phyloP scores from a whole-genome alignment of 2,888 invertebrate genomes.

The Dicroscelio sp. region DNA sequence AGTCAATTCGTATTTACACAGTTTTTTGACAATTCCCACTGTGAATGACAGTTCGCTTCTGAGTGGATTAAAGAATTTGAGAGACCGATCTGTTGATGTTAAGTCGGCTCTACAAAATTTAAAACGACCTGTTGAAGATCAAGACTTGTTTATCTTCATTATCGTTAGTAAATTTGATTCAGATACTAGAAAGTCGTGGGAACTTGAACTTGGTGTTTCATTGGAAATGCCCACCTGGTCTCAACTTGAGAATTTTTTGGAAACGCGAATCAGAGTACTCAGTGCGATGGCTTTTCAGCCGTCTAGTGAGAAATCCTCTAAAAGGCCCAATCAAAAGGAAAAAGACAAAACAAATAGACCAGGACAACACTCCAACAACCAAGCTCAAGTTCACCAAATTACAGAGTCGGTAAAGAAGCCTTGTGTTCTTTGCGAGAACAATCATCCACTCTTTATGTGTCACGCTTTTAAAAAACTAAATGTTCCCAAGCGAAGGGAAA shows the following conservation, averaged over 20 bases:
- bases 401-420: not conserved
- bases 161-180: slow-evolving; percentile 24
- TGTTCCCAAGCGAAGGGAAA: not conserved
- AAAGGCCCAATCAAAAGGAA: no score
- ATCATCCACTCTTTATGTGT: not conserved
- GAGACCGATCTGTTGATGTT: no score
- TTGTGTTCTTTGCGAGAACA: not conserved
- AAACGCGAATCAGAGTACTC: no score
- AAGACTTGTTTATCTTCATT: slow-evolving; percentile 36
- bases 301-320: no score
- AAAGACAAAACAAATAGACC: no score
- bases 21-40: slow-evolving; percentile 1
- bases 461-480: not conserved
- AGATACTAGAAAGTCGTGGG: slow-evolving; percentile 14
- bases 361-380: no score
- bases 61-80: not conserved
- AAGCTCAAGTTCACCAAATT: no score
- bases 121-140: not conserved
- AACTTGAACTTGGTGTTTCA: slow-evolving; percentile 1
- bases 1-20: slow-evolving; percentile 6
- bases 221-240: slow-evolving; percentile 1
- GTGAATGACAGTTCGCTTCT: slow-evolving; percentile 2
- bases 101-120: not conserved
- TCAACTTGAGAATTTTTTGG: no score
- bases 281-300: no score